Percentiles rank a stretch among this genome's conserved stretches.
These are phyloP conservation scores for Manduca sexta DNA, from an alignment of 1,140 invertebrate species.

Conservation along the genomic window DNA sequence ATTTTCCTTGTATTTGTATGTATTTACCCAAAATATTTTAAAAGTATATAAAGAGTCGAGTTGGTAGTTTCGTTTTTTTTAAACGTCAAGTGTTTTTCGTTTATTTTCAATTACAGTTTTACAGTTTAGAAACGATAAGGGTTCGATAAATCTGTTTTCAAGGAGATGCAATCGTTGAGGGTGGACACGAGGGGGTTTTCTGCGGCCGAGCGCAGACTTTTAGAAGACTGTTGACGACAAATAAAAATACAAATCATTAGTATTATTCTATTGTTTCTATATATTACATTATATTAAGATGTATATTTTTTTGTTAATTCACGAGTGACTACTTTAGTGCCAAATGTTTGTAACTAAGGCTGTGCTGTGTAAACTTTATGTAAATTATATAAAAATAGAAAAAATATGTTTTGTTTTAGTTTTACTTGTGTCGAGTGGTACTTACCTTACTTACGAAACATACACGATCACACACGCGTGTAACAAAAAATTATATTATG, in stretches of 20 bases:
- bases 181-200: conserved; percentile 7
- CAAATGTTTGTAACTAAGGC: conserved; percentile 21
- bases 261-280: neutral
- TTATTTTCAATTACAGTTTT: conserved; percentile 56
- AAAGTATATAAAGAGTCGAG: no score
- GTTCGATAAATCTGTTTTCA: conserved; percentile 60
- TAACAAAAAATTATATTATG: no score
- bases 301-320: no score
- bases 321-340: conserved; percentile 8
- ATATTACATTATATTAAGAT: no score
- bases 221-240: neutral
- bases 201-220: neutral
- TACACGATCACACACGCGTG: no score
- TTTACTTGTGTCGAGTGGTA: conserved; percentile 8
- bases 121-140: conserved; percentile 61
- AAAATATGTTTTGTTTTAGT: conserved; percentile 22
- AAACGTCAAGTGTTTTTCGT: conserved; percentile 7
- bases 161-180: conserved; percentile 33
- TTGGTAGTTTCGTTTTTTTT: no score
- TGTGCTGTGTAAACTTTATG: conserved; percentile 13
- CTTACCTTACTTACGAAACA: no score
- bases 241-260: conserved; percentile 10
- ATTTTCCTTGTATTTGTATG: no score
- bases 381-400: conserved; percentile 27
- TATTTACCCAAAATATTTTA: no score